Percentiles rank a stretch among this genome's conserved stretches.
These are phyloP conservation scores for Leuciscus waleckii DNA, from an alignment of 2,797 vertebrate genomes.

Conservation along the genomic window DNA sequence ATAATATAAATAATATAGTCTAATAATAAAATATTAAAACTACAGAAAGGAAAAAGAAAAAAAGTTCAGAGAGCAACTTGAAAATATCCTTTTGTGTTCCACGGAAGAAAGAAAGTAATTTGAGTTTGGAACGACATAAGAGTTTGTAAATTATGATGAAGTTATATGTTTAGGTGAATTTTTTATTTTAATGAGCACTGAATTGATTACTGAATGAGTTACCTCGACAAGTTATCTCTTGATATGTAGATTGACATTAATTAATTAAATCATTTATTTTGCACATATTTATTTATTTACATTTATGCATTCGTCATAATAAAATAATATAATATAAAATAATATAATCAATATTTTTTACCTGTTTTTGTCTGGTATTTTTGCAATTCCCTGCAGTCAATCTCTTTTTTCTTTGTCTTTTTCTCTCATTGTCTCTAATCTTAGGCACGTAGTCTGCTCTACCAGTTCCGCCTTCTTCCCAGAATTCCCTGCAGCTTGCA, in stretches of 20 bases:
- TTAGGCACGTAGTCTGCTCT: constrained; percentile 94
- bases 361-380: background rate
- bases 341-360: background rate
- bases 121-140: background rate
- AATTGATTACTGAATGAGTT: background rate
- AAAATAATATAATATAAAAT: background rate
- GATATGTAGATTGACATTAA: background rate
- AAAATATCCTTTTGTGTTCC: background rate
- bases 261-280: background rate
- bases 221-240: background rate
- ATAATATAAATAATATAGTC: background rate
- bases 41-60: background rate
- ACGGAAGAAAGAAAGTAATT: background rate
- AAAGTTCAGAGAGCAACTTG: background rate
- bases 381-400: background rate
- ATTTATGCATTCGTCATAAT: background rate
- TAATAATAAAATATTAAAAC: background rate
- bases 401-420: background rate
- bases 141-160: background rate
- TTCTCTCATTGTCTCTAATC: constrained; percentile 1
- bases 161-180: background rate
- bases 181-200: background rate
- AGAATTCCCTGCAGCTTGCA: constrained; percentile 96
- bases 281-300: background rate
- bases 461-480: constrained; percentile 95